These are phyloP conservation scores for Lordiphosa andalusiaca DNA, from an alignment of 2,888 invertebrate genomes.

Conservation along the genomic window DNA sequence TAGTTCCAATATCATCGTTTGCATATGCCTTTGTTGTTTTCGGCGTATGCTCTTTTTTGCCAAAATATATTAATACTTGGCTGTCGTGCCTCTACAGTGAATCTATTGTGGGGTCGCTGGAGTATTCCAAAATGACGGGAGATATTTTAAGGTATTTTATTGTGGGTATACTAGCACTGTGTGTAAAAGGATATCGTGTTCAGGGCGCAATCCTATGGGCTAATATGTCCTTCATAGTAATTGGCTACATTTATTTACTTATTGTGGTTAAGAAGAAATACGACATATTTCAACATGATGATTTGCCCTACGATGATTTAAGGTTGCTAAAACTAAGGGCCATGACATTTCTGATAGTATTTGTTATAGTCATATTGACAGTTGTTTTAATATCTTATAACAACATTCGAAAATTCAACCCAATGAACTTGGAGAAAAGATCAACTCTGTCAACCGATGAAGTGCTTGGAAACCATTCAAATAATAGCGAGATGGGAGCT, in stretches of 20 bases:
- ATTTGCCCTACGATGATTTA: not conserved
- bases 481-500: not conserved
- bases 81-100: constrained; percentile 3
- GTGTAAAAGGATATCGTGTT: constrained; percentile 20
- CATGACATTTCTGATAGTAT: not conserved
- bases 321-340: constrained; percentile 8
- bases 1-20: constrained; percentile 28
- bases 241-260: constrained; percentile 18
- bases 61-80: constrained; percentile 13
- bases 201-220: constrained; percentile 20
- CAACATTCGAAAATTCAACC: not conserved
- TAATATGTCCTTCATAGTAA: constrained; percentile 17
- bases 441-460: not conserved
- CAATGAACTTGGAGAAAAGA: not conserved
- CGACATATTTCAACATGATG: constrained; percentile 1
- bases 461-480: not conserved
- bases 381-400: constrained; percentile 23
- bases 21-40: constrained; percentile 27
- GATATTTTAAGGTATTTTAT: constrained; percentile 19
- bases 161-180: constrained; percentile 24
- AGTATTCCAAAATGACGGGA: constrained; percentile 6
- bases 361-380: not conserved
- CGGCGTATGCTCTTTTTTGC: too few relatives aligned
- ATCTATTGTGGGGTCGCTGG: constrained; percentile 9
- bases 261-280: constrained; percentile 15